phyloP scores from a whole-genome alignment of 2,113 vertebrate genomes.

The Micronycteris hirsuta region DNA sequence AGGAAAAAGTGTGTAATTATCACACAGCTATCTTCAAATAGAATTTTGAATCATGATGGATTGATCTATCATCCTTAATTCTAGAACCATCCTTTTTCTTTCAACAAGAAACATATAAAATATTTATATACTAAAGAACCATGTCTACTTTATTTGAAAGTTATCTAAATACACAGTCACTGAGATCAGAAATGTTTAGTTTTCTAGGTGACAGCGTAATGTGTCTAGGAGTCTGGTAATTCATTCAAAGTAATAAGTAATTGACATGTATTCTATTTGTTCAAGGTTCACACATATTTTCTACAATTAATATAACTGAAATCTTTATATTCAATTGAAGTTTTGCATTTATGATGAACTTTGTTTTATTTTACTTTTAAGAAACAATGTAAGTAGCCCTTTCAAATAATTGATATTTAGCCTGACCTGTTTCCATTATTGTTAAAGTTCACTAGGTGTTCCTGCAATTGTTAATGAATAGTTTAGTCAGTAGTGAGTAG shows the following conservation, averaged over 20 bases:
- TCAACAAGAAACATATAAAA: neutral
- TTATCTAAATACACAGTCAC: neutral
- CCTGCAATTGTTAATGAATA: neutral
- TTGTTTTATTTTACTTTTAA: neutral
- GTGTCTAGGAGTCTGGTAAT: neutral
- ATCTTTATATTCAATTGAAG: neutral
- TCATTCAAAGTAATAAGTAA: neutral
- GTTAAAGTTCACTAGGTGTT: accelerated
- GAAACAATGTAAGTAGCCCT: neutral
- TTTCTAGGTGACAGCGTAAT: neutral
- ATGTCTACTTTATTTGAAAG: neutral
- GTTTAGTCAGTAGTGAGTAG: neutral
- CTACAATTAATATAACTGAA: neutral
- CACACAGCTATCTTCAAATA: neutral
- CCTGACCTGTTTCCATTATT: neutral
- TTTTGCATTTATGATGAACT: neutral
- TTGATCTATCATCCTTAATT: neutral
- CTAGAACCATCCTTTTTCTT: neutral
- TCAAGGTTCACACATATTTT: neutral
- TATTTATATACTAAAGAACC: neutral
- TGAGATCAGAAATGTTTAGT: neutral
- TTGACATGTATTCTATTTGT: neutral
- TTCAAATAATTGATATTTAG: neutral
- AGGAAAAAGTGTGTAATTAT: neutral
- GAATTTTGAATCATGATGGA: neutral